Evolutionary conservation across 1,140 invertebrate genomes (phyloP).

Genomic region (Lerema accius): DNA sequence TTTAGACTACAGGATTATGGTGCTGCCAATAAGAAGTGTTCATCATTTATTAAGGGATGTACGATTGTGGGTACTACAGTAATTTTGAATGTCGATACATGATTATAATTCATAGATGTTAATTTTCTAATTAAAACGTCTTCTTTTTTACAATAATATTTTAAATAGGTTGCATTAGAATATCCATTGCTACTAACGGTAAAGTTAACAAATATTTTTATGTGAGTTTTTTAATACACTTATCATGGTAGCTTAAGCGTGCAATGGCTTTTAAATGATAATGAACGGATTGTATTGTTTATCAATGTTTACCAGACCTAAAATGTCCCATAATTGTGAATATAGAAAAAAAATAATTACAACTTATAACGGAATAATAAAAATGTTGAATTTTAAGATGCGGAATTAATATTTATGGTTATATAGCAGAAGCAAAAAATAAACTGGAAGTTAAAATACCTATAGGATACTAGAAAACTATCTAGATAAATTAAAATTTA

Average conservation of each 20-base stretch:
- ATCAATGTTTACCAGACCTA: background rate
- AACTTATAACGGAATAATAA: too few relatives aligned
- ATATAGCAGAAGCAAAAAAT: too few relatives aligned
- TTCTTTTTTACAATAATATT: background rate
- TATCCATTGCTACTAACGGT: background rate
- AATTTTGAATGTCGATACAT: background rate
- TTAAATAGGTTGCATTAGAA: background rate
- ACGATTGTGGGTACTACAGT: background rate
- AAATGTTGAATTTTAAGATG: too few relatives aligned
- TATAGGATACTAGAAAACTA: too few relatives aligned
- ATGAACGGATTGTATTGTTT: background rate
- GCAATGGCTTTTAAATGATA: conserved; percentile 2
- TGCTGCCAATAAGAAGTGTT: background rate
- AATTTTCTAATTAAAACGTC: background rate
- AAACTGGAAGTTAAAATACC: too few relatives aligned
- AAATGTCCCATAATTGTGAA: too few relatives aligned
- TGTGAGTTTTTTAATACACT: conserved; percentile 2
- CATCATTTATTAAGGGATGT: background rate
- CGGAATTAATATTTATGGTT: too few relatives aligned
- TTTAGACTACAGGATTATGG: background rate
- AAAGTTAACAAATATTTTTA: background rate
- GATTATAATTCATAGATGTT: background rate
- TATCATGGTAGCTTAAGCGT: conserved; percentile 2
- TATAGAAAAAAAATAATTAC: too few relatives aligned
- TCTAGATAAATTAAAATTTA: too few relatives aligned